These are phyloP conservation scores for Drosophila pseudoobscura DNA, from an alignment of 1,140 invertebrate species.

Conservation along the genomic window DNA sequence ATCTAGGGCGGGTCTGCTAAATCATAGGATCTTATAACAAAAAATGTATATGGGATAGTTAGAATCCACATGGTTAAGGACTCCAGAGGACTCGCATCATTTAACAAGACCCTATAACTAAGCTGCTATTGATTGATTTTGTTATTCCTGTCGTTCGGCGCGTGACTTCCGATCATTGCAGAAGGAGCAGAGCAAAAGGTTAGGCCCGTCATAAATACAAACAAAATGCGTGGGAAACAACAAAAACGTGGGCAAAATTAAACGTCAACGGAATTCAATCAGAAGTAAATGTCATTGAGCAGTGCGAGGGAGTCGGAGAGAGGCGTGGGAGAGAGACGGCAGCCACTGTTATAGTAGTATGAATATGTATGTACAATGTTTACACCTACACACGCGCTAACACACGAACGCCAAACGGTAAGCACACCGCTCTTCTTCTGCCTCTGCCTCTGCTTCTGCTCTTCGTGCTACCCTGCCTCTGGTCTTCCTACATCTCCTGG, in stretches of 20 bases:
- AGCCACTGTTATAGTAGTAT: constrained; percentile 13
- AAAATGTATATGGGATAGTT: too few relatives aligned
- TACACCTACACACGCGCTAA: constrained; percentile 26
- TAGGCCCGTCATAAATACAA: constrained; percentile 40
- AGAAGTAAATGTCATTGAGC: constrained; percentile 6
- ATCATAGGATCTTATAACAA: too few relatives aligned
- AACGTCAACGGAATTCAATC: constrained; percentile 35
- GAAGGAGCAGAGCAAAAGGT: not conserved
- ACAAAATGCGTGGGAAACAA: constrained; percentile 17
- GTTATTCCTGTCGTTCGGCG: constrained; percentile 16
- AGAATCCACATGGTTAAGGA: too few relatives aligned
- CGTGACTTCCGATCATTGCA: constrained; percentile 64
- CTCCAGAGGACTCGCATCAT: too few relatives aligned
- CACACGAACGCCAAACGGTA: constrained; percentile 25
- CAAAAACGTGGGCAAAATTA: constrained; percentile 25
- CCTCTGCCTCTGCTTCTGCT: not conserved
- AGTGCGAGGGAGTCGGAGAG: not conserved
- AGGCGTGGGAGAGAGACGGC: too few relatives aligned
- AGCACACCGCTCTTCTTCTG: constrained; percentile 35
- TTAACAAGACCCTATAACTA: not conserved
- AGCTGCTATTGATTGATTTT: constrained; percentile 1
- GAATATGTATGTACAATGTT: constrained; percentile 13
- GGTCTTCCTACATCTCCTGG: not conserved
- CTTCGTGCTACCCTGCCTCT: not conserved
- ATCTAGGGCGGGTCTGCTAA: not conserved